Evolutionary conservation across 2,888 invertebrate genomes (phyloP).

Genomic region (Dynastes maya): DNA sequence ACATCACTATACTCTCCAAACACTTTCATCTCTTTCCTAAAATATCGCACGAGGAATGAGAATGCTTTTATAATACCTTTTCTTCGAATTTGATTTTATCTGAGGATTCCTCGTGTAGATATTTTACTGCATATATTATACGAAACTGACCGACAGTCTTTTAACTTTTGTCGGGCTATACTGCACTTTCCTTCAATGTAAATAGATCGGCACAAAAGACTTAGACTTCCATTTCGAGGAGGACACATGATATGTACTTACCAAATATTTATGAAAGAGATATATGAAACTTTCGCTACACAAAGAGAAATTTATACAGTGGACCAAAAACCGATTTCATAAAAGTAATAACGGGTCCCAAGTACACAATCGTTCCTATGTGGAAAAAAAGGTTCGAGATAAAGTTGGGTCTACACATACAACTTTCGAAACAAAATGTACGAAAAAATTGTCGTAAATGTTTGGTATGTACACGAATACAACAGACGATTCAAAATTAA

Average conservation of each 20-base stretch:
- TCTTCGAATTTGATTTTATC: not conserved
- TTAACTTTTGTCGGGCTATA: conserved; percentile 52
- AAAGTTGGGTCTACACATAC: not conserved
- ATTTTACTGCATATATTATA: conserved; percentile 55
- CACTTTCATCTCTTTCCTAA: conserved; percentile 27
- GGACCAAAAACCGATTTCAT: not conserved
- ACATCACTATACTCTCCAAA: conserved; percentile 41
- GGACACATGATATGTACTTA: conserved; percentile 27
- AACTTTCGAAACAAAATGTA: not conserved
- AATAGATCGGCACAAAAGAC: conserved; percentile 46
- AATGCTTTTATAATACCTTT: not conserved
- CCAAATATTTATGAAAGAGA: conserved; percentile 23
- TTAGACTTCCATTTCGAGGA: conserved; percentile 23
- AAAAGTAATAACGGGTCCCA: not conserved
- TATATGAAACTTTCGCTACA: not conserved
- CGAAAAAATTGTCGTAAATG: conserved; percentile 4
- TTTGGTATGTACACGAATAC: conserved; percentile 26
- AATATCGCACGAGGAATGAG: conserved; percentile 28
- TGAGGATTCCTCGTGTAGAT: conserved; percentile 55
- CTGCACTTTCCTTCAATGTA: conserved; percentile 52
- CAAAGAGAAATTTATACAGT: not conserved
- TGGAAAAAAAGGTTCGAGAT: too few species aligned
- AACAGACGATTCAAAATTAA: not conserved
- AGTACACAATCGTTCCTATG: too few species aligned
- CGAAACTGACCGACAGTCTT: conserved; percentile 51